These are phyloP conservation scores for Ariopsis seemanni DNA, from an alignment of 2,113 vertebrate genomes.

Conservation along the genomic window DNA sequence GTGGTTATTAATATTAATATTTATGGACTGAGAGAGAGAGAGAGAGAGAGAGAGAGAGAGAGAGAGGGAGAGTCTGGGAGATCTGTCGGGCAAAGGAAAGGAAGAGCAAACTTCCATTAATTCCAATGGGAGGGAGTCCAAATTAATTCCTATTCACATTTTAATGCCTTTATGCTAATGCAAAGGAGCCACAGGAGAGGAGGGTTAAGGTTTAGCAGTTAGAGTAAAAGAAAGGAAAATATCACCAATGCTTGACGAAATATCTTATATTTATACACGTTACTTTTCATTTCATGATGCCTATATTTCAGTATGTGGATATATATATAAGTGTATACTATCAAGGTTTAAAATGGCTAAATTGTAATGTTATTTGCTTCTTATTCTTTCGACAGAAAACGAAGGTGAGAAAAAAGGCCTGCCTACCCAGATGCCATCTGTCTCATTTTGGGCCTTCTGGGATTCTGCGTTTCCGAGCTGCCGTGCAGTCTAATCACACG, in stretches of 20 bases:
- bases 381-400: slow-evolving; percentile 13
- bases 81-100: slow-evolving; percentile 67
- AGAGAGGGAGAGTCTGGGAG: slow-evolving; percentile 40
- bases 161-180: slow-evolving; percentile 83
- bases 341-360: too few relatives aligned
- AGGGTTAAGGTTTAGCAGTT: slow-evolving; percentile 72
- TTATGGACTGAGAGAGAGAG: slow-evolving; percentile 73
- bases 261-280: background rate
- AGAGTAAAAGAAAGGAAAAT: slow-evolving; percentile 54
- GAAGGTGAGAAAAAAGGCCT: background rate
- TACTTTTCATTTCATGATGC: background rate
- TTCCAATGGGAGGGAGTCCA: slow-evolving; percentile 81
- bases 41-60: slow-evolving; percentile 54
- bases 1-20: slow-evolving; percentile 84
- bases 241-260: background rate
- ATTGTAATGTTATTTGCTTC: background rate
- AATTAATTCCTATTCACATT: slow-evolving; percentile 84
- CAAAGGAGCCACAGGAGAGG: slow-evolving; percentile 65
- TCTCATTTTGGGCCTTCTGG: slow-evolving; percentile 8
- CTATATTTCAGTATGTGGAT: background rate
- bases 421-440: slow-evolving; percentile 28
- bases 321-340: background rate
- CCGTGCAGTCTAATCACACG: slow-evolving; percentile 11
- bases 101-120: slow-evolving; percentile 83
- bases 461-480: slow-evolving; percentile 24